Evolutionary conservation across 2,888 invertebrate species (phyloP), one percentile per base, ranked within the genome.

Genomic region (Hyposoter didymator): DNA sequence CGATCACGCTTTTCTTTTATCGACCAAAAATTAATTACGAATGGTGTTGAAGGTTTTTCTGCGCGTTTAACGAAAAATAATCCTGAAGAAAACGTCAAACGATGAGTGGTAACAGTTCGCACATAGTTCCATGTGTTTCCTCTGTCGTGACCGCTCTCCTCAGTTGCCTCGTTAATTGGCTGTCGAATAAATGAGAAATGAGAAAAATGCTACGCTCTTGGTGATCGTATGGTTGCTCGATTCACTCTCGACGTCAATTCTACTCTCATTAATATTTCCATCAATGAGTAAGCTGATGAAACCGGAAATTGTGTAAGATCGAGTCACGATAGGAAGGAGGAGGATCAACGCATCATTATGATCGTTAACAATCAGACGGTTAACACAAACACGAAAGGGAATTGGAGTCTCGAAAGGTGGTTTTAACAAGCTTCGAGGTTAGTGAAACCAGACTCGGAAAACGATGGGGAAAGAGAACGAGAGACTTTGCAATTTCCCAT

Each of bases 21-120:
- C 47, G 52, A 76, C 69, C 28, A 32, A 55, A 72, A 81, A 70
- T 84, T 84, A 84, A 81, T 86, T 86, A 81, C 74, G 47, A 80
- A 43, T 52, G 28, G 74, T 55, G 74, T 55, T 39, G 52, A 52
- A 80, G 12, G 39, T 67, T 28, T 72, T 14, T 0, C 17, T n/a
- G n/a, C 22, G 17, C 39, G 35, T 17, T 6, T n/a, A n/a, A 6
- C 22, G 8, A 12, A 22, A 35, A 0, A 22, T 39, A 73, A 64
- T 59, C 12, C 5, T 28, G 4, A 28, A 35, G 39, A 39, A 12
- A 32, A 72, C 43, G 19, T 52, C 47, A 28, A 64, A 45, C 19
- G 52, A 64, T 43, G 17, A 52, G 62, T 10, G 49, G 62, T 67
- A 81, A 45, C 35, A 35, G 52, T 4, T 35, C 35, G 35, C 35